Evolutionary conservation across 1,140 invertebrate species (phyloP), one percentile per base, ranked within the genome.

Genomic region (Trichonephila clavipes): DNA sequence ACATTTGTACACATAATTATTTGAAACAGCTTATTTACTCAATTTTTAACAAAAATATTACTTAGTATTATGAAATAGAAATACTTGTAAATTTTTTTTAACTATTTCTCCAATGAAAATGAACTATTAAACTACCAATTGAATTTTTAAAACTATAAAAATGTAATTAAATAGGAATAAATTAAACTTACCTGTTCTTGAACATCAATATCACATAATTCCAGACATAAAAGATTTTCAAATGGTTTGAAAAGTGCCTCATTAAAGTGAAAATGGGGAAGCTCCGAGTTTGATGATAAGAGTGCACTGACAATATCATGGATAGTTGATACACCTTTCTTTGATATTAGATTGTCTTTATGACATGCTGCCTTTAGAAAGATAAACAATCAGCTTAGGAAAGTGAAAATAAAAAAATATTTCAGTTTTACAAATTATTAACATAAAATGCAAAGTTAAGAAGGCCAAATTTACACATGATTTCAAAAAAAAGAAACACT

Each of bases 241-340:
- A 99, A 99, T 0, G 98, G 98, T 95, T 99, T 99, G 94, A 99
- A 97, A 6, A 99, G 96, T 2, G 98, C 98, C 96, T 99, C 98
- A 95, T 99, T 99, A 95, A 99, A 98, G 95, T 99, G 98, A 95
- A 99, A 99, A 96, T 99, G 98, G 0, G 98, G 97, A 81, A 98
- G 96, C 95, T 99, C 98, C 1, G 97, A 96, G 95, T 98, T 98
- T 83, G 95, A 95, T 94, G 98, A 98, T n/a, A 99, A 96, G 24
- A 99, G 95, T 0, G 98, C 97, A 8, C 98, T 98, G 69, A 99
- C 98, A 28, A 98, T 97, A 95, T 99, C 98, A 95, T 99, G 98
- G 87, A 99, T 98, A 95, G 98, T 98, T 94, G 98, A 97, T n/a
- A 99, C 98, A 0, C 98, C 98, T 95, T 98, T 97, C 95, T 99